These are phyloP conservation scores for Glaucopsyche alexis DNA, from an alignment of 2,888 invertebrate species.

Conservation along the genomic window DNA sequence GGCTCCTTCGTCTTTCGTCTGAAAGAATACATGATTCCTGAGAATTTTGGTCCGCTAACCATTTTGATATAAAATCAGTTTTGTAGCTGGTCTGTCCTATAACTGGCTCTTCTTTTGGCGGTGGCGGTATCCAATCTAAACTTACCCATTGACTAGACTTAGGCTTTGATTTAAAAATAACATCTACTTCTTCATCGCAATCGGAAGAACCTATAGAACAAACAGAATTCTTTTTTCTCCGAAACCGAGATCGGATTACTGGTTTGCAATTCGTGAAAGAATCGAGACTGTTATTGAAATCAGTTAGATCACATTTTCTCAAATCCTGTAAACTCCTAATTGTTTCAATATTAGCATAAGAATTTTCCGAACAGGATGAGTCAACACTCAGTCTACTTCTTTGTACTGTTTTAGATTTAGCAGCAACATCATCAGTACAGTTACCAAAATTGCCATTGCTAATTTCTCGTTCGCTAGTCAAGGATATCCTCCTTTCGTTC, in stretches of 20 bases:
- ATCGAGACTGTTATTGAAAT: constrained; percentile 57
- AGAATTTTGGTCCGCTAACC: constrained; percentile 77
- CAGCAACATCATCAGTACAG: constrained; percentile 59
- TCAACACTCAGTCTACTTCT: constrained; percentile 75
- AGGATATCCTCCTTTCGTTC: constrained; percentile 71
- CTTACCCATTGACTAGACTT: constrained; percentile 81
- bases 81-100: constrained; percentile 77
- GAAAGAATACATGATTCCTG: constrained; percentile 66
- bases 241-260: constrained; percentile 64
- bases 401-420: constrained; percentile 64
- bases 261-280: constrained; percentile 61
- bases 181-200: constrained; percentile 76
- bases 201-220: constrained; percentile 78
- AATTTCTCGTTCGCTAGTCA: constrained; percentile 74
- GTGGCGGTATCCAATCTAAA: constrained; percentile 77
- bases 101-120: constrained; percentile 75
- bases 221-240: constrained; percentile 74
- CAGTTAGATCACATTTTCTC: constrained; percentile 66
- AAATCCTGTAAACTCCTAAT: constrained; percentile 77
- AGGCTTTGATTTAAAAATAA: constrained; percentile 78
- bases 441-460: constrained; percentile 63
- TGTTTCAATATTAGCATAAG: constrained; percentile 77
- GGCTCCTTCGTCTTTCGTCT: constrained; percentile 72
- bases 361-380: constrained; percentile 79
- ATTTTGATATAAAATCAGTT: constrained; percentile 77